These are phyloP conservation scores for Chloroceryle amazona DNA, from an alignment of 2,797 vertebrate genomes.

Conservation along the genomic window DNA sequence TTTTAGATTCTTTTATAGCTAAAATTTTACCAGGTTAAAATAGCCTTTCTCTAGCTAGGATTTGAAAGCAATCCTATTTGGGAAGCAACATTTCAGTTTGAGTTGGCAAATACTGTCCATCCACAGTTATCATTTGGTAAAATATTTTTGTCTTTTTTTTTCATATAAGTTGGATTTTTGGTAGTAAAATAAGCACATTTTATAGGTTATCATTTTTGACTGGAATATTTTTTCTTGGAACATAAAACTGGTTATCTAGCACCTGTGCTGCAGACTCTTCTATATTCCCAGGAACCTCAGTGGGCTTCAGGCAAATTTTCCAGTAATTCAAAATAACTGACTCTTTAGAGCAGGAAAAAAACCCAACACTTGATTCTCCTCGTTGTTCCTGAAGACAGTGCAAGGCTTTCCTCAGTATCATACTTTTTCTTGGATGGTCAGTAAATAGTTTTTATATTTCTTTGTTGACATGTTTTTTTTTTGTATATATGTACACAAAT, in stretches of 20 bases:
- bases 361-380: background rate
- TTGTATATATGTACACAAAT: background rate
- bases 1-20: background rate
- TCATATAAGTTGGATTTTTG: background rate
- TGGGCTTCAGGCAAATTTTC: background rate
- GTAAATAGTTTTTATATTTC: background rate
- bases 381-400: background rate
- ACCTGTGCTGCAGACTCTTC: background rate
- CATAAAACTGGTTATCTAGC: background rate
- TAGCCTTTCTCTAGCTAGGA: background rate
- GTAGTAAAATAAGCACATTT: background rate
- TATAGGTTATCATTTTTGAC: too few species aligned
- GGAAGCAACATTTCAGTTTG: background rate
- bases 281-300: background rate
- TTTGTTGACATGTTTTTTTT: background rate
- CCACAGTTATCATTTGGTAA: background rate
- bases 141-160: background rate
- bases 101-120: background rate
- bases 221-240: background rate
- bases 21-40: background rate
- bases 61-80: background rate
- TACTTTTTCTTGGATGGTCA: background rate
- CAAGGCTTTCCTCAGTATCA: background rate
- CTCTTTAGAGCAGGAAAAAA: background rate
- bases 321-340: background rate